phyloP scores from a whole-genome alignment of 2,888 invertebrate species.

The Pegoplata infirma region DNA sequence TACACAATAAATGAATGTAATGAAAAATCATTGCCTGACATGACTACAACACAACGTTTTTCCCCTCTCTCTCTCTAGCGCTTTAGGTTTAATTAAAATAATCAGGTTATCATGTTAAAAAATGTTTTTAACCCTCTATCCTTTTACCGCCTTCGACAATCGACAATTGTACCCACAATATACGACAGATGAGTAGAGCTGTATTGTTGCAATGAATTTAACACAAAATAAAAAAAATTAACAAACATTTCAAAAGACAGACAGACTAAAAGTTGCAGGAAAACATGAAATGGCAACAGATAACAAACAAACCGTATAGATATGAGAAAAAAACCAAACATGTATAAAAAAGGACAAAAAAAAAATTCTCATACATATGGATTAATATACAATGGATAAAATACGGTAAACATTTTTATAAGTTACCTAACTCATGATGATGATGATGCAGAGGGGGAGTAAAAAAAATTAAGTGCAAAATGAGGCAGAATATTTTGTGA shows the following conservation, averaged over 20 bases:
- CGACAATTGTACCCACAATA: neutral
- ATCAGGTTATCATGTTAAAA: constrained; percentile 54
- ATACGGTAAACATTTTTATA: neutral
- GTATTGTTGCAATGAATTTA: neutral
- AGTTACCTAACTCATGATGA: neutral
- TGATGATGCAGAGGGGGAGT: too few species aligned
- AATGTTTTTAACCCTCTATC: constrained; percentile 13
- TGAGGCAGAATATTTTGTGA: too few species aligned
- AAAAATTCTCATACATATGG: neutral
- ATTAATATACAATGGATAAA: neutral
- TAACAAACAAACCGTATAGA: constrained; percentile 17
- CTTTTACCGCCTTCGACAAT: constrained; percentile 4
- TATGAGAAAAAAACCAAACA: neutral
- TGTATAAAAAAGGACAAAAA: neutral
- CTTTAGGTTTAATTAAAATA: constrained; percentile 55
- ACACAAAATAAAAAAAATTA: neutral
- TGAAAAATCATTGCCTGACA: constrained; percentile 53
- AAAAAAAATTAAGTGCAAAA: too few species aligned
- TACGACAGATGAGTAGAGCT: neutral
- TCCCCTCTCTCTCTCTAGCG: neutral
- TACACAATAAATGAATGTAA: constrained; percentile 42
- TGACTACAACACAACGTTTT: constrained; percentile 1
- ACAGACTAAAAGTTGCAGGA: constrained; percentile 11
- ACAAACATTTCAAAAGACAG: constrained; percentile 7
- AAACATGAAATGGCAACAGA: constrained; percentile 28